These are phyloP conservation scores for Drosophila leonis DNA, from an alignment of 2,888 invertebrate genomes.

Conservation along the genomic window DNA sequence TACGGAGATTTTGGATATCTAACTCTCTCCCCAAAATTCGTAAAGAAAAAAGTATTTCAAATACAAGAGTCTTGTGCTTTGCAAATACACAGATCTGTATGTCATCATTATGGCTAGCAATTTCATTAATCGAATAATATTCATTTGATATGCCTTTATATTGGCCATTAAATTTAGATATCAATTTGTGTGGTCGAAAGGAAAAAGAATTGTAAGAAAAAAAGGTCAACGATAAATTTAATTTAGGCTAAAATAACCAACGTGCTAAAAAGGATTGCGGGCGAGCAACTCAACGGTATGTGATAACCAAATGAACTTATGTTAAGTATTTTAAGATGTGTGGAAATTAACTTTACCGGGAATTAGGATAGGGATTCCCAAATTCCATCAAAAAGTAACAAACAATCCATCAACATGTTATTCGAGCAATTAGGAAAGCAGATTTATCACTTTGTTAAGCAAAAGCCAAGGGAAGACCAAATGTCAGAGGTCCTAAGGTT, in stretches of 20 bases:
- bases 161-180: slow-evolving; percentile 5
- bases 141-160: not conserved
- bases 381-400: not conserved
- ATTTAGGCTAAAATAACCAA: slow-evolving; percentile 14
- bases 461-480: slow-evolving; percentile 3
- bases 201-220: slow-evolving; percentile 13
- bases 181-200: slow-evolving; percentile 25
- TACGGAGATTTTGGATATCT: no score
- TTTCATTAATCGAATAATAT: slow-evolving; percentile 12
- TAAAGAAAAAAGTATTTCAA: no score
- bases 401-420: slow-evolving; percentile 8
- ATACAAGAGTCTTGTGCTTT: no score
- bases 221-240: slow-evolving; percentile 26
- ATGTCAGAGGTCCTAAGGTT: not conserved
- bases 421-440: slow-evolving; percentile 19
- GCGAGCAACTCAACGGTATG: not conserved
- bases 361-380: not conserved
- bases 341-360: not conserved
- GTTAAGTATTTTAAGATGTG: not conserved
- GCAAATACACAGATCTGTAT: no score
- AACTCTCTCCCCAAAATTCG: no score
- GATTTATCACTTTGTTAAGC: slow-evolving; percentile 14
- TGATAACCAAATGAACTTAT: not conserved
- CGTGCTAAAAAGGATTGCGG: not conserved
- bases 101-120: no score